These are phyloP conservation scores for Paracanthobrama guichenoti DNA, from an alignment of 2,113 vertebrate species.

Conservation along the genomic window DNA sequence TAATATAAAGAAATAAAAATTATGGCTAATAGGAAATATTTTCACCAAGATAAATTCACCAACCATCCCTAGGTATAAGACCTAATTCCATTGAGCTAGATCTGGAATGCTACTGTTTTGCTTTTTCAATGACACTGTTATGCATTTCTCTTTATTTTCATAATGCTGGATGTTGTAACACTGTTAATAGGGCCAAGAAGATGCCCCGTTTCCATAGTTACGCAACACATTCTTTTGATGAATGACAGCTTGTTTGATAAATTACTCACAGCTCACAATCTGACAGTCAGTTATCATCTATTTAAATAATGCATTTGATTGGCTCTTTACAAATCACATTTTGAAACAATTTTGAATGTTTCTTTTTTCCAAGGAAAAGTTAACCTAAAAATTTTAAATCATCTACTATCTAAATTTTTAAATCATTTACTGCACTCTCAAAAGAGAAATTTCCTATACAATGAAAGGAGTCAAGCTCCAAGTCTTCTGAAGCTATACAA, in stretches of 20 bases:
- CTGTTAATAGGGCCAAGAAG: neutral
- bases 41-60: neutral
- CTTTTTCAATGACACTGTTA: neutral
- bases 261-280: conserved; percentile 15
- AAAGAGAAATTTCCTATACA: neutral
- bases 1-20: neutral
- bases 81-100: neutral
- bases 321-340: neutral
- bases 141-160: neutral
- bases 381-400: neutral
- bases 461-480: neutral
- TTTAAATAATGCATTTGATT: conserved; percentile 28
- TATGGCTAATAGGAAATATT: neutral
- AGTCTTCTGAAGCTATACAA: neutral
- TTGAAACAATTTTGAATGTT: too few relatives aligned
- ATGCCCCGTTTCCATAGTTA: conserved; percentile 34
- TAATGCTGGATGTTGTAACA: neutral
- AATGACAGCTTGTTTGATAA: conserved; percentile 33
- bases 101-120: neutral
- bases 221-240: conserved; percentile 4
- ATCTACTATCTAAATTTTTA: too few relatives aligned
- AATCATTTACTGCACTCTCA: neutral
- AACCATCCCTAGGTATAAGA: neutral
- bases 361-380: too few relatives aligned
- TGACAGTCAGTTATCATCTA: neutral